Percentiles rank a stretch among this genome's conserved stretches.
phyloP scores from a whole-genome alignment of 2,888 invertebrate genomes.

The Cordilura impudica region DNA sequence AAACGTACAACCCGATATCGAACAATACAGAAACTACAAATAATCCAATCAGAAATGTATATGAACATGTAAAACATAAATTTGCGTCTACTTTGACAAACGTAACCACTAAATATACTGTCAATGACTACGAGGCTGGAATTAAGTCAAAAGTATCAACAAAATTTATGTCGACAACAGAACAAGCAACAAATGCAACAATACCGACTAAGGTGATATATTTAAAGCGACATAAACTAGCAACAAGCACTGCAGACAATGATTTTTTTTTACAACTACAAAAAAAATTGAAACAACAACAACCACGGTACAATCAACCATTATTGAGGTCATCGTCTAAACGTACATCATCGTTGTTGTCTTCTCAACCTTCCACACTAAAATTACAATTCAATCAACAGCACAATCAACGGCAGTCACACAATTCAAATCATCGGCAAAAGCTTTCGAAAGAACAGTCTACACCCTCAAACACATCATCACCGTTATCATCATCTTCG shows the following conservation, averaged over 20 bases:
- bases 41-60: constrained; percentile 51
- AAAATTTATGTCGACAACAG: constrained; percentile 24
- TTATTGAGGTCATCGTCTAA: constrained; percentile 47
- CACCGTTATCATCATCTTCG: constrained; percentile 17
- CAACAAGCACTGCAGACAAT: neutral
- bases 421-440: constrained; percentile 28
- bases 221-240: constrained; percentile 66
- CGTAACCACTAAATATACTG: neutral
- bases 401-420: constrained; percentile 40
- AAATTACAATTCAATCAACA: constrained; percentile 36
- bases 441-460: constrained; percentile 51
- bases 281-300: constrained; percentile 24
- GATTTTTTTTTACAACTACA: constrained; percentile 42
- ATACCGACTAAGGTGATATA: constrained; percentile 60
- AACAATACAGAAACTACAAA: constrained; percentile 47
- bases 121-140: neutral
- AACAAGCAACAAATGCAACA: constrained; percentile 28
- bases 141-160: neutral
- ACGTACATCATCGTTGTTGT: constrained; percentile 40
- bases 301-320: constrained; percentile 25
- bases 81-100: constrained; percentile 16
- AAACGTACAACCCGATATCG: constrained; percentile 14
- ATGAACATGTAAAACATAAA: constrained; percentile 16
- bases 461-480: constrained; percentile 1
- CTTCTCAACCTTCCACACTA: constrained; percentile 15